Conservation (phyloP, 2,888 invertebrate genomes). For the Parascotia fuliginaria region DNA sequence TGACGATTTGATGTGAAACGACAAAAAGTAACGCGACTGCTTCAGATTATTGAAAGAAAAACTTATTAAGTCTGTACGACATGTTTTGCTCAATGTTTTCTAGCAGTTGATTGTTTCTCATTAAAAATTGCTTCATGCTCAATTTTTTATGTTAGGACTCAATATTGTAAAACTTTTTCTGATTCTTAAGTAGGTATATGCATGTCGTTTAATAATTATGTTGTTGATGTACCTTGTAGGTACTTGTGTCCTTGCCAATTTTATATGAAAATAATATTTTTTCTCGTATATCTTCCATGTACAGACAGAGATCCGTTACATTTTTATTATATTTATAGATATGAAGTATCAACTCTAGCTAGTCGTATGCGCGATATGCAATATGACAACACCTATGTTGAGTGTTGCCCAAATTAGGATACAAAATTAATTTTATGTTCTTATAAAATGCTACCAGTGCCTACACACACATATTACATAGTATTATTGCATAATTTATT, state of each 20-base stretch:
- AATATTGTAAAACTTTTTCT: conserved; percentile 12
- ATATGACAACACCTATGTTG: neutral
- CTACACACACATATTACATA: too few relatives aligned
- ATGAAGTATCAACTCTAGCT: too few relatives aligned
- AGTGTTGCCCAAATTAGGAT: neutral
- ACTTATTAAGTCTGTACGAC: conserved; percentile 30
- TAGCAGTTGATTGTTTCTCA: conserved; percentile 29
- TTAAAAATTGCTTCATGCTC: conserved; percentile 15
- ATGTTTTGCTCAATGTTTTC: conserved; percentile 35
- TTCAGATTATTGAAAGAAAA: conserved; percentile 35
- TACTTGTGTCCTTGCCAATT: neutral
- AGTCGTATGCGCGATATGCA: too few relatives aligned
- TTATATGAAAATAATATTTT: neutral
- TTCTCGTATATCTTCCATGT: too few relatives aligned
- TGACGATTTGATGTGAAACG: conserved; percentile 46
- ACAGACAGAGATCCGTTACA: too few relatives aligned
- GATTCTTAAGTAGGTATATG: too few relatives aligned
- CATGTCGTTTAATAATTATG: neutral
- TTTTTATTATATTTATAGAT: too few relatives aligned
- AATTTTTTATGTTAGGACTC: conserved; percentile 4
- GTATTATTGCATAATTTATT: neutral
- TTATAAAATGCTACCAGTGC: neutral
- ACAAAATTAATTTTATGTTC: neutral
- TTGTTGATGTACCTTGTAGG: neutral
- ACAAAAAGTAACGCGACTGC: conserved; percentile 43